phyloP scores from a whole-genome alignment of 2,888 invertebrate species.

The Catocala fraxini region DNA sequence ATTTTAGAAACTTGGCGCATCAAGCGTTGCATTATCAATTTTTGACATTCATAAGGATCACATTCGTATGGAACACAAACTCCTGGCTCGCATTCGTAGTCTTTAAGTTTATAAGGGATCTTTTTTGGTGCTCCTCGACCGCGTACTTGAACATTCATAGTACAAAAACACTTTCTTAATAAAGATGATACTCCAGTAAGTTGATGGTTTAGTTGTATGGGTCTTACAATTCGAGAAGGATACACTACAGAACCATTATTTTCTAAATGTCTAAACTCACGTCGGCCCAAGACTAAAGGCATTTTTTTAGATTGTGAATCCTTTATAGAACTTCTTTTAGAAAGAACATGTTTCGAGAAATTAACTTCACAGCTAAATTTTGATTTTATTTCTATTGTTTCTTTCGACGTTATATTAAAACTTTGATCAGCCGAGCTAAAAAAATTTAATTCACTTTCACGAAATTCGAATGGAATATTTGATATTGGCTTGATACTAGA shows the following conservation, averaged over 20 bases:
- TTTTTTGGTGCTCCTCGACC: constrained; percentile 23
- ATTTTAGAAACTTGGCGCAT: constrained; percentile 45
- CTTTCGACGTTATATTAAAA: no score
- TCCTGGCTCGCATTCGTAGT: constrained; percentile 58
- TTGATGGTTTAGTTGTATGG: constrained; percentile 1
- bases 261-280: constrained; percentile 8
- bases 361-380: constrained; percentile 21
- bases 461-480: background rate
- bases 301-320: constrained; percentile 11
- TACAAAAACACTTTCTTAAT: constrained; percentile 50
- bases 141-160: constrained; percentile 57
- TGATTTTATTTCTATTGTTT: constrained; percentile 27
- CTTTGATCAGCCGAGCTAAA: constrained; percentile 13
- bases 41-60: constrained; percentile 55
- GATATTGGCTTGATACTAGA: no score
- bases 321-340: background rate
- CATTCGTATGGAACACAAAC: constrained; percentile 54
- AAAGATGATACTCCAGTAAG: constrained; percentile 37
- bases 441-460: constrained; percentile 8
- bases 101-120: constrained; percentile 30
- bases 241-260: constrained; percentile 9
- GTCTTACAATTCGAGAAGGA: background rate
- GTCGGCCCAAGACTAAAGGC: constrained; percentile 1
- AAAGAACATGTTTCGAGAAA: constrained; percentile 8
- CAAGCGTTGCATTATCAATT: constrained; percentile 53